Base-by-base conservation (phyloP, 2,797 vertebrate species). In the Myotis daubentonii region DNA sequence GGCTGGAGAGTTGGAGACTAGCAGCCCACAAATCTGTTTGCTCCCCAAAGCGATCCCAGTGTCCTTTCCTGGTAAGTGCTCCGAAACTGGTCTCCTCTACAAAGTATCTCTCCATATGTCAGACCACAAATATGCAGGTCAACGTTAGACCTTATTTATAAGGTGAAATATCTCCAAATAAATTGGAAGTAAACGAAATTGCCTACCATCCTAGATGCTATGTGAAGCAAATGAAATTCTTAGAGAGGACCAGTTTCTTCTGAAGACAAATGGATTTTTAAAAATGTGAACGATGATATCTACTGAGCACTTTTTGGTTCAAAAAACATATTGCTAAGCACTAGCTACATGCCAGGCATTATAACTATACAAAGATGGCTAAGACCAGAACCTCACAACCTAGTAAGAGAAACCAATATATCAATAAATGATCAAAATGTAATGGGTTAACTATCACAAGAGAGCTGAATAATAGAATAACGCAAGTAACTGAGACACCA, bases 121-220 rank as follows among this genome's bases (percentile, higher is more conserved):
- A 90, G 83, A 91, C 23, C 87, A 68, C 47, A 91, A 89, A 51
- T 66, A 89, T 0, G n/a, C 0, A 68, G 76, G 62, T 38, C 65
- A 82, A 71, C 53, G 78, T 66, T 62, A 81, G 33, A 84, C 81
- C 28, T 25, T 78, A 65, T 51, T n/a, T 53, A 53, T 94, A 91
- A 95, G 55, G 96, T 71, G 38, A 91, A 85, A 93, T 93, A 51
- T 19, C 72, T 85, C 51, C 78, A 85, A 81, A 78, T 23, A 62
- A 44, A 25, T 68, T 68, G 44, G 8, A 51, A 49, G 13, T 23
- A 66, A 83, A 38, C 33, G 41, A 82, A 87, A 89, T n/a, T 82
- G 33, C 41, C 23, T 6, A 55, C 20, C 44, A 76, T 85, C 38
- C 66, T 60, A 22, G 28, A 84, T 41, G 44, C n/a, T 25, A 57